phyloP scores from a whole-genome alignment of 2,888 invertebrate species.

The Andrena hattorfiana region DNA sequence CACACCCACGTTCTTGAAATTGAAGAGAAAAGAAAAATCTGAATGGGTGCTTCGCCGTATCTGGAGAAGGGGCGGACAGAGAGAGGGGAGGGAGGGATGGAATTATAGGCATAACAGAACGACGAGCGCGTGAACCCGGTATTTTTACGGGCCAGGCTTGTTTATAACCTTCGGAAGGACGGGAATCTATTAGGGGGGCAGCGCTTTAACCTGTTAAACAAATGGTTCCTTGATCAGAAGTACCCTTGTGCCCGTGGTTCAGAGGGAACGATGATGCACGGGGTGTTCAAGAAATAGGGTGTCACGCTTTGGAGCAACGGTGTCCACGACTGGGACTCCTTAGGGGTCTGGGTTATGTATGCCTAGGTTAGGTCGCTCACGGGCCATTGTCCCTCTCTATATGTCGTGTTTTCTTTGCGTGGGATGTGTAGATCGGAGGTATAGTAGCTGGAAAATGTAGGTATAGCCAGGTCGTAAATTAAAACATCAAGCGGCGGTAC shows the following conservation, averaged over 20 bases:
- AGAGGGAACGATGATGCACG: neutral
- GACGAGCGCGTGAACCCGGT: slow-evolving; percentile 31
- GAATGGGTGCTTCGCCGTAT: slow-evolving; percentile 66
- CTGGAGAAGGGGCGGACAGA: slow-evolving; percentile 39
- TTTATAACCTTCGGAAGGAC: slow-evolving; percentile 22
- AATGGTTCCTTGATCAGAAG: neutral
- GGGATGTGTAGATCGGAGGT: no score
- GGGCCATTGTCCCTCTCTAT: no score
- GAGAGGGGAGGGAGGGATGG: neutral
- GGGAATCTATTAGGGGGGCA: slow-evolving; percentile 3
- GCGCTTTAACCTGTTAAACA: neutral
- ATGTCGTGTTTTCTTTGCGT: no score
- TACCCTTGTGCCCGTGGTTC: neutral
- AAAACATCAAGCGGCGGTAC: no score
- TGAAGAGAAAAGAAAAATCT: slow-evolving; percentile 58
- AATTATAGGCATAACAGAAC: slow-evolving; percentile 67
- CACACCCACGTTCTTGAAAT: slow-evolving; percentile 74
- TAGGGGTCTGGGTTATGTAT: no score
- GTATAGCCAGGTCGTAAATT: no score
- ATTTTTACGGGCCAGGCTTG: slow-evolving; percentile 38
- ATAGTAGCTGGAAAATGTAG: no score
- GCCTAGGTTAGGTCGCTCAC: no score
- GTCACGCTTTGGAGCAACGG: no score
- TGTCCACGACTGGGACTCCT: no score
- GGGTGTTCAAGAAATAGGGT: neutral